These are phyloP conservation scores for Drosophila differens DNA, from an alignment of 2,888 invertebrate species.

Conservation along the genomic window DNA sequence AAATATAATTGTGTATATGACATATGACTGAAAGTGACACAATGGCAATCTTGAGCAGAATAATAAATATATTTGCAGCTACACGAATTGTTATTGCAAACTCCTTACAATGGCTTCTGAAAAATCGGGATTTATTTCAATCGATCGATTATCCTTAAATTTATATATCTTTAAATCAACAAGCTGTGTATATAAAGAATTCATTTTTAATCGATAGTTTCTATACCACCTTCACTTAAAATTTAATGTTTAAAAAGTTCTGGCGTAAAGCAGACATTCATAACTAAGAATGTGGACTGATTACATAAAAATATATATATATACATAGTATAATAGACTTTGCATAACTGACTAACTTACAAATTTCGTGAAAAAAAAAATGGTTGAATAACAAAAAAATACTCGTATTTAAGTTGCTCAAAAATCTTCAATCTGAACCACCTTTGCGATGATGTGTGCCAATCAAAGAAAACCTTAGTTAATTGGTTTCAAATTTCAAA, in stretches of 20 bases:
- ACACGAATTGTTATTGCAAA: not conserved
- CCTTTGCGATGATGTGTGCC: not conserved
- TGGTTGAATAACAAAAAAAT: not conserved
- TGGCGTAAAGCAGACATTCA: not conserved
- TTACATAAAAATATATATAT: no score
- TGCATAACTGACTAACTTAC: not conserved
- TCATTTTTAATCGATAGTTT: not conserved
- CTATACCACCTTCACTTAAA: not conserved
- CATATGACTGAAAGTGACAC: slow-evolving; percentile 15
- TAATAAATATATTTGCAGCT: not conserved
- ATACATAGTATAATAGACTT: not conserved
- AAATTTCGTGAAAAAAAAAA: not conserved
- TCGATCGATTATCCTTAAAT: not conserved
- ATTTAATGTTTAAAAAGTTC: not conserved
- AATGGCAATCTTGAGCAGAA: no score
- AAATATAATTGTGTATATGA: slow-evolving; percentile 39
- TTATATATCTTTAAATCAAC: not conserved
- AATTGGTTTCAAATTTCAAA: not conserved
- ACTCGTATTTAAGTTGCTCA: not conserved
- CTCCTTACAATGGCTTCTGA: not conserved
- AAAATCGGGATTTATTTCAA: not conserved
- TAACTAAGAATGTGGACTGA: not conserved
- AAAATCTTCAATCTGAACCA: not conserved
- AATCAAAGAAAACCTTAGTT: not conserved
- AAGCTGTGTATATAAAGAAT: not conserved